Conservation (phyloP, 2,797 vertebrate genomes). For the Notolepis coatsorum region DNA sequence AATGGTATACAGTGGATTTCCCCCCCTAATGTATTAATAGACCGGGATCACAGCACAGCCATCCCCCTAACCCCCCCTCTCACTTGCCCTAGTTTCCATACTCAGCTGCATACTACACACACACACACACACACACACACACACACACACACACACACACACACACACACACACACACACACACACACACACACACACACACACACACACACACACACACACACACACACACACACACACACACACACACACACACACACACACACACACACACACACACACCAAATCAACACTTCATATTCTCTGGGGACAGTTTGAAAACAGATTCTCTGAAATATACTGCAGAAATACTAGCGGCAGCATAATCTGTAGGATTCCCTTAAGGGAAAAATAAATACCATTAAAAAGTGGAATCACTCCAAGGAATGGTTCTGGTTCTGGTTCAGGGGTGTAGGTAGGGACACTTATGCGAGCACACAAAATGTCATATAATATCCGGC, state of each 20-base stretch:
- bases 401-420: constrained; percentile 53
- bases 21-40: constrained; percentile 90
- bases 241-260: constrained; percentile 47
- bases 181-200: constrained; percentile 56
- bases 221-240: constrained; percentile 63
- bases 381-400: constrained; percentile 57
- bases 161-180: constrained; percentile 54
- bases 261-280: constrained; percentile 6
- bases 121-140: not conserved
- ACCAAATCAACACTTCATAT: not conserved
- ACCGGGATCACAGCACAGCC: constrained; percentile 80
- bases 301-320: constrained; percentile 6
- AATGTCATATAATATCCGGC: too few species aligned
- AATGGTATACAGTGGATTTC: constrained; percentile 69
- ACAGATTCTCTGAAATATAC: constrained; percentile 41
- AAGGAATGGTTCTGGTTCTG: constrained; percentile 61
- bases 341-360: constrained; percentile 46
- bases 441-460: too few species aligned
- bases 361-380: constrained; percentile 66
- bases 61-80: constrained; percentile 76
- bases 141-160: constrained; percentile 10
- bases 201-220: constrained; percentile 29
- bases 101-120: constrained; percentile 58
- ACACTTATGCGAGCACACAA: too few species aligned
- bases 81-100: constrained; percentile 77